Evolutionary conservation across 2,888 invertebrate species (phyloP), one percentile per base, ranked within the genome.

Genomic region (Euspilapteryx auroguttella): DNA sequence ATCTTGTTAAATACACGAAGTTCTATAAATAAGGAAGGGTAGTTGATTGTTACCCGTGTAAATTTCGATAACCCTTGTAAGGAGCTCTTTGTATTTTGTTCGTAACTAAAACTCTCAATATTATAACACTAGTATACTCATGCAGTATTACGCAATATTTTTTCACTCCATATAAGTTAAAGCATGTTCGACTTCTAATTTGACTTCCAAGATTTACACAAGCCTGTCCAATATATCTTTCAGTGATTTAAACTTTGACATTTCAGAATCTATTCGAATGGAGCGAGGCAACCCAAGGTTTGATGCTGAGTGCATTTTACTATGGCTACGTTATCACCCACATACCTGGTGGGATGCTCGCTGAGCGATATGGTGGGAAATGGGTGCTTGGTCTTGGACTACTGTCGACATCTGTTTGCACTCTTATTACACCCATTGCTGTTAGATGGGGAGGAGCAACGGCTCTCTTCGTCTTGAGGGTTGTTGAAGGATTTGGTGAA

Each of bases 251-350:
- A n/a, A n/a, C n/a, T n/a, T n/a, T n/a, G n/a, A n/a, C n/a, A n/a
- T n/a, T 29, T 12, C 48, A 61, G 61, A 12, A 36, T 2, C 32
- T 56, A 9, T 85, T 82, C 42, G 79, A 83, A 26, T 89, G 89
- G 89, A 79, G 79, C 27, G 82, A 85, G 54, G 61, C 79, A 12
- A 78, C 82, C 1, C 86, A 88, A 64, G 91, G 91, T 0, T 46
- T 87, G n/a, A 81, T 91, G 8, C 66, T 92, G 1, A 85, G 88
- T 10, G 82, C 89, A 0, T 92, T 93, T 55, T 93, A 89, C 62
- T 90, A 88, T 68, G 91, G 92, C 1, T 92, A 92, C 52, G 81
- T 91, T 2, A 32, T 90, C 1, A 90, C 90, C 0, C 92, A 92
- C 43, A 56, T 93, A 8, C 93, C 93, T 1, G 93, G 91, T 14